Evolutionary conservation across 2,888 invertebrate genomes (phyloP).

Genomic region (Lampropteryx suffumata): DNA sequence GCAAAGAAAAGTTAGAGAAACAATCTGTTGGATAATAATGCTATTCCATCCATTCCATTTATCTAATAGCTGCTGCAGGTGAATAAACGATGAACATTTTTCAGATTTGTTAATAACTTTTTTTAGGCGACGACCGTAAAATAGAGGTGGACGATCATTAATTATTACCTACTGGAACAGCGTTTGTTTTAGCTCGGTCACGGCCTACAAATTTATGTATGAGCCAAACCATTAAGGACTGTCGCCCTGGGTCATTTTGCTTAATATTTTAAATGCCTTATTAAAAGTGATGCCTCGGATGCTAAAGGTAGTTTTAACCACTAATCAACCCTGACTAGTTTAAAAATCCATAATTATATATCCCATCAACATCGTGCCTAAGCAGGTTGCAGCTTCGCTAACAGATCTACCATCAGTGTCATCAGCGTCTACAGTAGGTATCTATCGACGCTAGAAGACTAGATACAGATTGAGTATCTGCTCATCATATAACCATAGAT

Average conservation of each 20-base stretch:
- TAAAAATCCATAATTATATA: too few relatives aligned
- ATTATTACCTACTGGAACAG: conserved; percentile 66
- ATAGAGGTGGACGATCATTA: conserved; percentile 76
- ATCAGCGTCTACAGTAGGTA: too few relatives aligned
- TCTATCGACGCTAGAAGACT: too few relatives aligned
- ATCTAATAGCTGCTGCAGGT: conserved; percentile 59
- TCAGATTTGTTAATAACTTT: conserved; percentile 67
- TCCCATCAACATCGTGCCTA: too few relatives aligned
- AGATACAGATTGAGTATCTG: too few relatives aligned
- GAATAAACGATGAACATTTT: conserved; percentile 50
- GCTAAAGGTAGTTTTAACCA: conserved; percentile 25
- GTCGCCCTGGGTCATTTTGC: conserved; percentile 66
- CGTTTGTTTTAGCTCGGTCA: conserved; percentile 78
- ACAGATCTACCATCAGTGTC: too few relatives aligned
- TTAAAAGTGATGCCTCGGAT: conserved; percentile 23
- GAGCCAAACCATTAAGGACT: conserved; percentile 73
- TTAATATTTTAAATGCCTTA: conserved; percentile 28
- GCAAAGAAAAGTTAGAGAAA: conserved; percentile 19
- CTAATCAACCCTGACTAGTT: background rate
- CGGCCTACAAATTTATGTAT: conserved; percentile 74
- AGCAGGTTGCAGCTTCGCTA: too few relatives aligned
- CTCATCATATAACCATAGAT: too few relatives aligned
- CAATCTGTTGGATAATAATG: conserved; percentile 15
- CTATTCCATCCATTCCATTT: conserved; percentile 19
- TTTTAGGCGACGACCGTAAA: conserved; percentile 72